Evolutionary conservation across 2,113 vertebrate genomes (phyloP), one percentile per base, ranked within the genome.

Genomic region (Osmerus mordax): DNA sequence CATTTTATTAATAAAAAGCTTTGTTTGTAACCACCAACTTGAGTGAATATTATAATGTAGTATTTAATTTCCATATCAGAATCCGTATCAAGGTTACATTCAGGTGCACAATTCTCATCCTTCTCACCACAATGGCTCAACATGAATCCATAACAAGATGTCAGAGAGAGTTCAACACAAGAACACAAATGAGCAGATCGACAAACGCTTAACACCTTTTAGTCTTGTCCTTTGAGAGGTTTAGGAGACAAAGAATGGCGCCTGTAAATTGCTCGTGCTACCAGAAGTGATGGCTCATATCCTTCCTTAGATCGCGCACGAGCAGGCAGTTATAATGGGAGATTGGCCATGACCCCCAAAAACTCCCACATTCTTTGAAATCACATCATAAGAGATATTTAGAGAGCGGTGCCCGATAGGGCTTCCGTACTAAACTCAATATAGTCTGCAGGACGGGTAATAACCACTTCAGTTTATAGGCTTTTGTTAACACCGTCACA

Each of bases 221-320:
- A n/a, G 54, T 3, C 14, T 3, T 1, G 14, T 62, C 11, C 9
- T 25, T 36, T 28, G 25, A 64, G 51, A 1, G 51, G 29, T 53
- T 55, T 41, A n/a, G n/a, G 36, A 16, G 47, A 13, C 53, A 58
- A 6, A 29, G 41, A 58, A 0, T 21, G n/a, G 18, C 32, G 41
- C 41, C 41, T 41, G 4, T 52, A 1, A 53, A 15, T 67, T 4
- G 63, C 65, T 51, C 2, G 18, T 9, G 12, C 13, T 69, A 76
- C 3, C 64, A 29, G 41, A 74, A 76, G 66, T 71, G 73, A 84
- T 73, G 76, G 51, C 73, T 78, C 67, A 81, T 18, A 79, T 89
- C 87, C 87, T 89, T 91, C 85, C 86, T 76, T 28, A 9, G 7
- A 21, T 21, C 12, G 16, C 64, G 19, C 4, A 32, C 16, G 36